Conservation (phyloP, 1,140 invertebrate genomes). For the Acromyrmex heyeri region DNA sequence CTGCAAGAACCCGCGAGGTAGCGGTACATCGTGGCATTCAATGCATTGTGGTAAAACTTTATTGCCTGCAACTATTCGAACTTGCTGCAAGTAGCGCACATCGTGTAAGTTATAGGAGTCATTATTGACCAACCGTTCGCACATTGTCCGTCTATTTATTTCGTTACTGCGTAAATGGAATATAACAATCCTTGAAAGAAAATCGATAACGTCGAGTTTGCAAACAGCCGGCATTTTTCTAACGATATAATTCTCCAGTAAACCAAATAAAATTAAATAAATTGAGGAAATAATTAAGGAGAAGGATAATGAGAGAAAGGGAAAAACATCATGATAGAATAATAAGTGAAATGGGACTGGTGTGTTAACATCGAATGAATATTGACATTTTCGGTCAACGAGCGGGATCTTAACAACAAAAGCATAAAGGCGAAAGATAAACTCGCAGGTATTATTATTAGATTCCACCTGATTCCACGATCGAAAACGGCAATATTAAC, state of each 20-base stretch:
- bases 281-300: not conserved
- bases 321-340: not conserved
- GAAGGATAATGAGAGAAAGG: not conserved
- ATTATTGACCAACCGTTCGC: conserved; percentile 7
- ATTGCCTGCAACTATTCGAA: conserved; percentile 21
- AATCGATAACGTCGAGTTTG: conserved; percentile 8
- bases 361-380: not conserved
- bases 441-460: not conserved
- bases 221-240: not conserved
- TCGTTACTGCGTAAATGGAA: not conserved
- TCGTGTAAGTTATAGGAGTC: not conserved
- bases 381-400: not conserved
- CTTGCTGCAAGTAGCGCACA: not conserved
- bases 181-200: not conserved
- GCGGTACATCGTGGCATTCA: not conserved
- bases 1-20: not conserved
- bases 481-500: not conserved
- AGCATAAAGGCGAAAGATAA: not conserved
- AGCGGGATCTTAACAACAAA: not conserved
- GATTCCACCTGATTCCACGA: not conserved
- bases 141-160: not conserved
- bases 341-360: too few species aligned
- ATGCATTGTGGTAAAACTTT: conserved; percentile 21
- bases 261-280: not conserved
- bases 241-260: not conserved